Conservation (phyloP, 2,797 vertebrate genomes). For the Luscinia luscinia region DNA sequence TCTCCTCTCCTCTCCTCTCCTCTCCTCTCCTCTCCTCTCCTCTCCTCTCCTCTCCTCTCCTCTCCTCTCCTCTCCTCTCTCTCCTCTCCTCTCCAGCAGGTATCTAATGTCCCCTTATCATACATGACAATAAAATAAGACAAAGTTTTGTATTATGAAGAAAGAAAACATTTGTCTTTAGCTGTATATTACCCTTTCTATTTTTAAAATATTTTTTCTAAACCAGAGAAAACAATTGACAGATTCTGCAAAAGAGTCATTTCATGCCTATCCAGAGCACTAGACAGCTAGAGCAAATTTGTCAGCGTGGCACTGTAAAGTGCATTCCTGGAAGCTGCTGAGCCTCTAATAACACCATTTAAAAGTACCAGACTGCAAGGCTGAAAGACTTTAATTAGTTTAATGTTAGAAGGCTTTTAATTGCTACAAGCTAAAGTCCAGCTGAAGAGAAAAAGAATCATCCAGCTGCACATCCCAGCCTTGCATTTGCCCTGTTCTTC, state of each 20-base stretch:
- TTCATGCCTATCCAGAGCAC: background rate
- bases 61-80: background rate
- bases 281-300: conserved; percentile 42
- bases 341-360: background rate
- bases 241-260: conserved; percentile 16
- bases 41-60: too few relatives aligned
- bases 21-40: too few relatives aligned
- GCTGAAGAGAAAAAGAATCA: background rate
- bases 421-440: background rate
- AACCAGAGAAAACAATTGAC: conserved; percentile 22
- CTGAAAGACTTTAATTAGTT: background rate
- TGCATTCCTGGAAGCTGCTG: conserved; percentile 21
- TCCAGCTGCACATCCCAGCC: background rate
- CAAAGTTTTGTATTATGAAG: background rate
- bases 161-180: background rate
- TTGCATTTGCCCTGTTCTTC: background rate
- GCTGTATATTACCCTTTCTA: background rate
- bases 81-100: background rate
- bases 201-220: background rate
- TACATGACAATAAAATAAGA: background rate
- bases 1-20: too few relatives aligned
- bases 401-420: background rate
- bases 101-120: background rate
- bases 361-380: background rate
- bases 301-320: conserved; percentile 23